Base-by-base conservation (phyloP, 2,797 vertebrate species). In the Xenops minutus region DNA sequence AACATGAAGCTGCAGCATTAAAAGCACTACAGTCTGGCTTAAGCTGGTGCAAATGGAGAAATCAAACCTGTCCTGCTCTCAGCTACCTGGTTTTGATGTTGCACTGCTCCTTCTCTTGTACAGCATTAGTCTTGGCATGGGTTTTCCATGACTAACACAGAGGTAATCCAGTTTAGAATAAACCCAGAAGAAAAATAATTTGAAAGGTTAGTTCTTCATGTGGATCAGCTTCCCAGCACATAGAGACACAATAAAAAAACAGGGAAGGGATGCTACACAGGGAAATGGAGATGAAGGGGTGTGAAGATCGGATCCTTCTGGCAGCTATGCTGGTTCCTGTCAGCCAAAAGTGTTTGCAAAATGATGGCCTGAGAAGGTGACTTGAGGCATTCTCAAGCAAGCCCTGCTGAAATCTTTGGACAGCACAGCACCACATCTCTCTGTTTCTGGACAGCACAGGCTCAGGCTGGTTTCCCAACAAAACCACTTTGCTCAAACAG, bases 391-490 rank as follows among this genome's bases (percentile, higher is more conserved):
- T 69, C 46, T 78, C 77, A 76, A 32, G 22, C 17, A 64, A 78
- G 43, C 11, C 69, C 24, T 7, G 7, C 20, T 41, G 66, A 85
- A 85, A 48, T 32, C 67, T 81, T 73, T 1, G 1, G 73, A 58
- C 59, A 78, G 73, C 55, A 22, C 29, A 0, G 0, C 26, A 29
- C 36, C 14, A 0, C 2, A 0, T 76, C 34, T 51, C 66, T 52
- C 18, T 37, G 12, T 24, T 74, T 92, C 27, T 54, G 13, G 56
- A 30, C 49, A 54, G 30, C 69, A 24, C 14, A 10, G 58, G 52
- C 54, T 78, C 16, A 9, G 62, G 52, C 51, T 78, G 66, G 39
- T 51, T 76, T 73, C 76, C 39, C 74, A 67, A 20, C 44, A 58
- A 83, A 93, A 37, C 55, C 30, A 44, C 29, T 15, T 32, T 36